Evolutionary conservation across 2,113 vertebrate genomes (phyloP).

Genomic region (Tinamus guttatus): DNA sequence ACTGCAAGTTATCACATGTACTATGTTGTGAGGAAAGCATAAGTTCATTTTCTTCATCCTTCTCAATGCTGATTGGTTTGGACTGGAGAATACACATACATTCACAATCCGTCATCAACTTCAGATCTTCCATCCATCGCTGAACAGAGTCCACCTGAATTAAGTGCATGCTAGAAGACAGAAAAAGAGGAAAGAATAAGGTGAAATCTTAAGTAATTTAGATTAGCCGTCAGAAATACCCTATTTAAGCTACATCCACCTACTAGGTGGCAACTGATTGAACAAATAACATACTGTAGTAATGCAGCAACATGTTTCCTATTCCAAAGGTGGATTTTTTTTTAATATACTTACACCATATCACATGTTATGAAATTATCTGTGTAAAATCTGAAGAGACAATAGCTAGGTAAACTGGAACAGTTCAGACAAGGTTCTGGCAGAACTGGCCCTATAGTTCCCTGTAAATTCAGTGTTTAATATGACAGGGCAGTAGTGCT

Average conservation of each 20-base stretch:
- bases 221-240: background rate
- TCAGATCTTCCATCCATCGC: conserved; percentile 97
- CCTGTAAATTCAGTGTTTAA: background rate
- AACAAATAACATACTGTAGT: background rate
- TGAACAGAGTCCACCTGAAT: conserved; percentile 97
- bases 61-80: conserved; percentile 92
- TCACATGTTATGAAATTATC: background rate
- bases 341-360: background rate
- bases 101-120: conserved; percentile 96
- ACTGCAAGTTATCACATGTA: conserved; percentile 87
- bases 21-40: conserved; percentile 81
- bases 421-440: background rate
- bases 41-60: conserved; percentile 87
- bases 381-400: background rate
- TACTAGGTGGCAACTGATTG: background rate
- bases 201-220: background rate
- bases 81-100: conserved; percentile 98
- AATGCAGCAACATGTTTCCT: rapidly evolving
- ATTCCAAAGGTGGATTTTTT: background rate
- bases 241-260: background rate
- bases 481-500: background rate
- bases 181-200: background rate
- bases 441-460: background rate
- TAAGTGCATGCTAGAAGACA: conserved; percentile 81
- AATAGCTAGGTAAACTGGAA: background rate